These are phyloP conservation scores for Cataglyphis hispanica DNA, from an alignment of 1,140 invertebrate genomes.

Conservation along the genomic window DNA sequence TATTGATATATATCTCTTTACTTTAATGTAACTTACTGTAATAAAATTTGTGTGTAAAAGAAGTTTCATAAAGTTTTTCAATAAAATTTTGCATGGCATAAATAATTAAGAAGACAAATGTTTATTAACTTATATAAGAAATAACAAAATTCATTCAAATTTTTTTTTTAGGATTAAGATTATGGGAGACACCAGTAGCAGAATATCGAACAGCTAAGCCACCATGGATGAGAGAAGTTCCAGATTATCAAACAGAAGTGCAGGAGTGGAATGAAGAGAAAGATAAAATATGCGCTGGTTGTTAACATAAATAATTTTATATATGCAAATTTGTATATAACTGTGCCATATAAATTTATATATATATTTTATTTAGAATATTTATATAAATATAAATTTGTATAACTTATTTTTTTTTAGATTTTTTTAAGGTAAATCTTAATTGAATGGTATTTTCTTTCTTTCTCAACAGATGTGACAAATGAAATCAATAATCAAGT, in stretches of 20 bases:
- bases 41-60: neutral
- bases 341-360: too few relatives aligned
- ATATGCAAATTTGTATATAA: neutral
- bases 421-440: slow-evolving; percentile 29
- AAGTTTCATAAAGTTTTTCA: neutral
- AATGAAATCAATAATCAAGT: slow-evolving; percentile 89
- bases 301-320: slow-evolving; percentile 15
- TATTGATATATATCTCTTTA: neutral
- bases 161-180: slow-evolving; percentile 48
- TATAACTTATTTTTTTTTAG: slow-evolving; percentile 41
- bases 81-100: neutral
- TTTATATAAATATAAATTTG: too few relatives aligned
- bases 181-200: slow-evolving; percentile 56
- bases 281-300: slow-evolving; percentile 75
- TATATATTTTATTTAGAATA: too few relatives aligned
- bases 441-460: slow-evolving; percentile 52
- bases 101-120: neutral
- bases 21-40: neutral
- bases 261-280: slow-evolving; percentile 73
- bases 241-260: slow-evolving; percentile 71
- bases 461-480: slow-evolving; percentile 82
- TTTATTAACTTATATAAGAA: slow-evolving; percentile 9
- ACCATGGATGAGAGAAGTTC: slow-evolving; percentile 73
- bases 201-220: slow-evolving; percentile 34
- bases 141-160: neutral